Evolutionary conservation across 2,797 vertebrate species (phyloP), one percentile per base, ranked within the genome.

Genomic region (Acrossocheilus wenchowensis): DNA sequence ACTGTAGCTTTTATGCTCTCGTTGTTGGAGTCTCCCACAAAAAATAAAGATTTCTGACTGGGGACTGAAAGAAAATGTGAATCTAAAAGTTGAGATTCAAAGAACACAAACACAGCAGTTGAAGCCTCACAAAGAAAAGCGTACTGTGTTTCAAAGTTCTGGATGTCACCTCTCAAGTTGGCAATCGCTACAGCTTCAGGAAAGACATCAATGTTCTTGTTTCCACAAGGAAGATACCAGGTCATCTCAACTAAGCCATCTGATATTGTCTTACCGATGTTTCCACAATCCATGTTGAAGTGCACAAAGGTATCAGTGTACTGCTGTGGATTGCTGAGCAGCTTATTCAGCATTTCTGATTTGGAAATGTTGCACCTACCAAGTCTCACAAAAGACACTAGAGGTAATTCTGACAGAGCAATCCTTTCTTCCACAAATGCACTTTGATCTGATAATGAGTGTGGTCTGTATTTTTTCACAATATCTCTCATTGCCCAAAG

Each of bases 401-500:
- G 17, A 2, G 84, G 84, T n/a, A 89, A 9, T 3, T 69, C 2
- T 14, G 68, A 54, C 8, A 30, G 30, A 54, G 90, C 91, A 69
- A 92, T 80, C 0, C 84, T 93, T 78, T 94, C 92, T 72, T 94
- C 94, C 39, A 86, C 84, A 45, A 92, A 92, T n/a, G 86, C 86
- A 43, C 89, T 92, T 15, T 64, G 5, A 3, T 90, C 91, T 68
- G 87, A 57, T 0, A 91, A 78, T 30, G 91, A 92, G 66, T 92
- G 93, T 0, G 93, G 88, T 81, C 92, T 93, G 91, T 92, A 94
- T 7, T 90, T 93, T 90, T 92, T 93, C 85, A 94, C 71, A 1
- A 95, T 87, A 0, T 89, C 91, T 89, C 94, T 81, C 88, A 95
- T 81, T 72, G 93, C 93, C 94, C 94, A 95, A 26, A 95, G 90